Conservation (phyloP, 1,140 invertebrate species). For the Zaprionus camerounensis region DNA sequence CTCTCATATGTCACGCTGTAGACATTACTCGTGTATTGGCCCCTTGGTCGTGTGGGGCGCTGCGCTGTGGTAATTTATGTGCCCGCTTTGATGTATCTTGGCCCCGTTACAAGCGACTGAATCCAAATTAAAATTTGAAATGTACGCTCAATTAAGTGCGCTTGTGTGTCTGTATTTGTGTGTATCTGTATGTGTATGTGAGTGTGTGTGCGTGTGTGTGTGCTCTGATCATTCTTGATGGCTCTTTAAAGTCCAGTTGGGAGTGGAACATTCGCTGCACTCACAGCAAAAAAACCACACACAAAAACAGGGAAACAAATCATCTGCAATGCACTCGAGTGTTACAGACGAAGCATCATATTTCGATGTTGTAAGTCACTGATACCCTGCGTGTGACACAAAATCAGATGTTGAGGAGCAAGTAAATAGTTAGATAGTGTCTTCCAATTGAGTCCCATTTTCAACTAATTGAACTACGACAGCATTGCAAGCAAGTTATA, state of each 20-base stretch:
- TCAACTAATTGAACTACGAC: too few species aligned
- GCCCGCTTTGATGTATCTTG: conserved; percentile 36
- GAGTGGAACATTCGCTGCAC: neutral
- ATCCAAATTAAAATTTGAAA: conserved; percentile 54
- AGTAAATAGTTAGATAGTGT: too few species aligned
- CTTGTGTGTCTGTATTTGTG: neutral
- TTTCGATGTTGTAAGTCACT: neutral
- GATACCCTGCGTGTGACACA: too few species aligned
- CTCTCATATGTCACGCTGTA: conserved; percentile 59
- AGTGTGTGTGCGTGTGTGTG: neutral
- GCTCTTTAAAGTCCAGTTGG: conserved; percentile 26
- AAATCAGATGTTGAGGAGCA: too few species aligned
- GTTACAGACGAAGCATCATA: neutral
- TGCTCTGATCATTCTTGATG: conserved; percentile 20
- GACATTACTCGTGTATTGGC: conserved; percentile 24
- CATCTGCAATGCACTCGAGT: neutral
- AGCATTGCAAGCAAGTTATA: too few species aligned
- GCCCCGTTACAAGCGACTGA: conserved; percentile 40
- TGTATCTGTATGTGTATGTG: neutral
- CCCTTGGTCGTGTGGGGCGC: conserved; percentile 4
- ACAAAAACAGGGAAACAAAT: conserved; percentile 1
- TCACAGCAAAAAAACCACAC: neutral
- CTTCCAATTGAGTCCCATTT: too few species aligned
- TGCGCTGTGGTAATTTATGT: conserved; percentile 53
- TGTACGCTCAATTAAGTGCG: conserved; percentile 45